Conservation (phyloP, 2,888 invertebrate species). For the Tenodera sinensis region DNA sequence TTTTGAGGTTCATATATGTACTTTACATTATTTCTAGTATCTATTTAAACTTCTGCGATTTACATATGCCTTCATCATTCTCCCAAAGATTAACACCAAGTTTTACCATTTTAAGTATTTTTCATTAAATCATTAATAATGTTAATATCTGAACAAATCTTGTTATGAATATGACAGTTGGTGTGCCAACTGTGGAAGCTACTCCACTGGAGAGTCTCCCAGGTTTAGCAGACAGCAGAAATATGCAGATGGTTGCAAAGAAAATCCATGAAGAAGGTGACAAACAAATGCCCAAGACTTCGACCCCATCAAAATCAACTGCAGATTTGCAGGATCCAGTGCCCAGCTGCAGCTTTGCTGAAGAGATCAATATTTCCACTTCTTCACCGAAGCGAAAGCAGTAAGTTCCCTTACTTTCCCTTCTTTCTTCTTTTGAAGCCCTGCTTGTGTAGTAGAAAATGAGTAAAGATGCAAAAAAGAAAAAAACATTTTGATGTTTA, state of each 20-base stretch:
- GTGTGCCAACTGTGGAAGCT: slow-evolving; percentile 36
- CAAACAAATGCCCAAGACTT: not conserved
- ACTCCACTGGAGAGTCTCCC: slow-evolving; percentile 42
- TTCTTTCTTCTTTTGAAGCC: no score
- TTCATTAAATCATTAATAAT: not conserved
- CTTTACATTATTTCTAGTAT: no score
- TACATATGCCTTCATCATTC: no score
- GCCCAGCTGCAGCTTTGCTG: not conserved
- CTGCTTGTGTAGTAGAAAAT: no score
- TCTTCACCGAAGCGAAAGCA: slow-evolving; percentile 4
- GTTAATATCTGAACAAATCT: not conserved
- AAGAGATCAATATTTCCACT: not conserved
- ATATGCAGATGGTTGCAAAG: not conserved
- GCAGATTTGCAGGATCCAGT: not conserved
- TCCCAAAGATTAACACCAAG: not conserved
- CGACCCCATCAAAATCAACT: not conserved
- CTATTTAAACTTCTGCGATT: no score
- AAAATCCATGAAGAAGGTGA: not conserved
- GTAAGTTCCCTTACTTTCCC: not conserved
- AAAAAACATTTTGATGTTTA: no score
- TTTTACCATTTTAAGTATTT: not conserved
- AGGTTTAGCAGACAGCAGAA: slow-evolving; percentile 23
- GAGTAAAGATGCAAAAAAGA: no score
- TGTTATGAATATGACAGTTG: not conserved
- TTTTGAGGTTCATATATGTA: no score